These are phyloP conservation scores for Gnatocerus cornutus DNA, from an alignment of 2,888 invertebrate genomes.

Conservation along the genomic window DNA sequence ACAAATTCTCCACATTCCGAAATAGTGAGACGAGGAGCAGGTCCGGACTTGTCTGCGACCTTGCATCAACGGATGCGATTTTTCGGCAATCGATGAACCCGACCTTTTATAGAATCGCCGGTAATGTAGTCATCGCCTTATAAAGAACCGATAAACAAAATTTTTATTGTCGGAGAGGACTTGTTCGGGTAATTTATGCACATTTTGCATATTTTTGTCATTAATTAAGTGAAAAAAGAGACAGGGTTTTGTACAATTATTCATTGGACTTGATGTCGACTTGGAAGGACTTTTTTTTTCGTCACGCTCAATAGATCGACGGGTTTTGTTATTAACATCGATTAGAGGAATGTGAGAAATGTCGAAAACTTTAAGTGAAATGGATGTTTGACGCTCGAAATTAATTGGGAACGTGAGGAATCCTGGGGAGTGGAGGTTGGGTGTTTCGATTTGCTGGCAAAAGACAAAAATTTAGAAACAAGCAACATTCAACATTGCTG, in stretches of 20 bases:
- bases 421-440: background rate
- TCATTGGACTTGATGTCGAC: conserved; percentile 7
- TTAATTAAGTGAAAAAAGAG: conserved; percentile 31
- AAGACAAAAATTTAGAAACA: too few species aligned
- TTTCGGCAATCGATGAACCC: conserved; percentile 40
- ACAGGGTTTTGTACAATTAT: conserved; percentile 10
- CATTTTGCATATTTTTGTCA: conserved; percentile 26
- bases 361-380: conserved; percentile 39
- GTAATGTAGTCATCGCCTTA: conserved; percentile 47
- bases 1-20: conserved; percentile 51
- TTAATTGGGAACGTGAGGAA: conserved; percentile 40
- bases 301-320: background rate
- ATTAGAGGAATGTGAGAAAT: conserved; percentile 29
- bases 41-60: conserved; percentile 36
- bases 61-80: conserved; percentile 32
- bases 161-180: conserved; percentile 38
- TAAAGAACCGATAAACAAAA: conserved; percentile 46
- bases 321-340: conserved; percentile 12
- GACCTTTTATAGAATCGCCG: conserved; percentile 13
- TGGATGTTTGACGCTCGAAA: conserved; percentile 29
- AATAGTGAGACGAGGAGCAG: conserved; percentile 47
- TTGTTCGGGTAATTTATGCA: conserved; percentile 43
- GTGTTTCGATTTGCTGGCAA: background rate
- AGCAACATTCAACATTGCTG: too few species aligned
- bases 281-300: background rate